phyloP scores from a whole-genome alignment of 2,888 invertebrate species.

The Hypselothyrea guttata region DNA sequence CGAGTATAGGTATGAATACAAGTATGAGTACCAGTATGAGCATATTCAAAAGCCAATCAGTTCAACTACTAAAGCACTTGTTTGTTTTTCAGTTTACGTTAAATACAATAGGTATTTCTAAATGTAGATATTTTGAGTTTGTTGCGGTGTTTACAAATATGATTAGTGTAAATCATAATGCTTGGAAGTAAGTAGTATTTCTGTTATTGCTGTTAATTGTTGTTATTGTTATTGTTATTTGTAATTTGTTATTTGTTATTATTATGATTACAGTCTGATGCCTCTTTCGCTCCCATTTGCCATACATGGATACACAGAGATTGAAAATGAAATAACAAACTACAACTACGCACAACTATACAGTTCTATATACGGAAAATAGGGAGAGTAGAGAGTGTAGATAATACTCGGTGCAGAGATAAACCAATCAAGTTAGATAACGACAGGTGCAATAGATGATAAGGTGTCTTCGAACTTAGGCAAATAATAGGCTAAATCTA shows the following conservation, averaged over 20 bases:
- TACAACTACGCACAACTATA: slow-evolving; percentile 40
- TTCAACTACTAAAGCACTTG: slow-evolving; percentile 65
- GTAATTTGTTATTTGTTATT: slow-evolving; percentile 37
- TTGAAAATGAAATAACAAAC: slow-evolving; percentile 34
- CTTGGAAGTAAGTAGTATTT: slow-evolving; percentile 39
- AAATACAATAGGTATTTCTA: slow-evolving; percentile 4
- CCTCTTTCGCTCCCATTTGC: slow-evolving; percentile 81
- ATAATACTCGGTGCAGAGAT: slow-evolving; percentile 9
- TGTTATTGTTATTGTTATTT: slow-evolving; percentile 32
- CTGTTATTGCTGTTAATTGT: slow-evolving; percentile 31
- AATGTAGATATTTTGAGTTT: slow-evolving; percentile 14
- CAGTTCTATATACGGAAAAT: slow-evolving; percentile 34
- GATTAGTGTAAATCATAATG: slow-evolving; percentile 38
- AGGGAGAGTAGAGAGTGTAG: slow-evolving; percentile 5
- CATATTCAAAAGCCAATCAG: slow-evolving; percentile 58
- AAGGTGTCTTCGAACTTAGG: slow-evolving; percentile 25
- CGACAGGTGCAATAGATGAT: slow-evolving; percentile 39
- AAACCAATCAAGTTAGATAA: slow-evolving; percentile 9
- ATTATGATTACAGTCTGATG: slow-evolving; percentile 78
- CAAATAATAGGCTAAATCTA: slow-evolving; percentile 37
- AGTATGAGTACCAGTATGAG: slow-evolving; percentile 6
- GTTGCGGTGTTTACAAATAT: slow-evolving; percentile 27
- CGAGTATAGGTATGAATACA: no score
- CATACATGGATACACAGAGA: slow-evolving; percentile 73
- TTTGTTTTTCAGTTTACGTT: slow-evolving; percentile 5